Evolutionary conservation across 2,113 vertebrate species (phyloP).

Genomic region (Anoura caudifer): DNA sequence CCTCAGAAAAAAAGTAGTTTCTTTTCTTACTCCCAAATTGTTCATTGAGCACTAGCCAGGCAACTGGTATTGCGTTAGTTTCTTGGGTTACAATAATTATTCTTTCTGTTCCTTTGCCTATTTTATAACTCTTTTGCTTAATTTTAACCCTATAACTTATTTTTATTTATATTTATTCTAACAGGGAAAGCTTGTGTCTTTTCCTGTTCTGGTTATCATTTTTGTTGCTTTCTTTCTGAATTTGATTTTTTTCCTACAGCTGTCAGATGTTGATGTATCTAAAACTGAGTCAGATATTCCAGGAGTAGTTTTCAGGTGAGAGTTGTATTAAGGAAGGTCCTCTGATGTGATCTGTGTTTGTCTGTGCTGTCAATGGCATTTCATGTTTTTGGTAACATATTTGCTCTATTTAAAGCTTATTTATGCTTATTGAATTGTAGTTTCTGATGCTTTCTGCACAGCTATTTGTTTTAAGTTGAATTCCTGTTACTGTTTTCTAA

Average conservation of each 20-base stretch:
- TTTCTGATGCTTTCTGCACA: conserved; percentile 32
- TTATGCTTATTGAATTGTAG: conserved; percentile 23
- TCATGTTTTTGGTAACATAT: conserved; percentile 8
- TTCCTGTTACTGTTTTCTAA: conserved; percentile 34
- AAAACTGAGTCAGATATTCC: conserved; percentile 9
- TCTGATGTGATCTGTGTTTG: conserved; percentile 5
- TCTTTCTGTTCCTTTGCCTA: not conserved
- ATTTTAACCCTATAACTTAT: conserved; percentile 4
- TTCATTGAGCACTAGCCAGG: not conserved
- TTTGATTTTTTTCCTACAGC: not conserved
- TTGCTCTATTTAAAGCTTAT: conserved; percentile 16
- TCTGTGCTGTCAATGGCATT: not conserved
- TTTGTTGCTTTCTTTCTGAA: conserved; percentile 30
- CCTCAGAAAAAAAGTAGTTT: conserved; percentile 12
- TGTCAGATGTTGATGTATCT: conserved; percentile 27
- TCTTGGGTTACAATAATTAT: not conserved
- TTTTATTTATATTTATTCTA: conserved; percentile 40
- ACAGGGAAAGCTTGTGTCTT: not conserved
- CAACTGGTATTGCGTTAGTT: not conserved
- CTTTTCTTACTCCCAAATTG: not conserved
- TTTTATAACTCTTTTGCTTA: conserved; percentile 38
- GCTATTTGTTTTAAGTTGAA: conserved; percentile 8
- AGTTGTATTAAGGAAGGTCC: not conserved
- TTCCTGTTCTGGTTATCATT: not conserved
- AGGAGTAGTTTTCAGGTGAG: conserved; percentile 21